Evolutionary conservation across 2,113 vertebrate species (phyloP), one percentile per base, ranked within the genome.

Genomic region (Anguilla rostrata): DNA sequence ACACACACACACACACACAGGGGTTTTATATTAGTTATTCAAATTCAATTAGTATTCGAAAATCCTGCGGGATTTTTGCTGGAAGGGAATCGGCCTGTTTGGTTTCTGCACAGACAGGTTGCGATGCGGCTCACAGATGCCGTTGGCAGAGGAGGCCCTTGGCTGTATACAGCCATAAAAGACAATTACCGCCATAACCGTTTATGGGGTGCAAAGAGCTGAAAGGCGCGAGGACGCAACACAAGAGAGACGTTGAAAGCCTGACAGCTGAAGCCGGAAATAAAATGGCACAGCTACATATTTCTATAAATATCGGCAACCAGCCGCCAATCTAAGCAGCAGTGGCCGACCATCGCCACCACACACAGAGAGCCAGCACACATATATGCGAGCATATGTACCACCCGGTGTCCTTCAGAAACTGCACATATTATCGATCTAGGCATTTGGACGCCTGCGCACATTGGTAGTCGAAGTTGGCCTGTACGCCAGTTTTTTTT

Each of bases 131-230:
- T 85, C 84, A 82, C 92, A 92, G 86, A 92, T 46, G 43, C 43
- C 95, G 93, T 95, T 94, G 95, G 94, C 94, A 96, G 91, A 96
- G 95, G 93, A 93, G 94, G 93, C 94, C 95, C 94, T 94, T 92
- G 93, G 96, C 95, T 95, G 94, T 95, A 92, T 95, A 96, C 93
- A 88, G 94, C 95, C 95, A 97, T 99, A 98, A 98, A 98, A 98
- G 95, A 98, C 97, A 95, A 95, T 95, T 96, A 97, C 96, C 94
- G 96, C 96, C 96, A 96, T 98, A 97, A 97, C 95, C 93, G 91
- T 98, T 99, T 98, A 98, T 98, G 96, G 96, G 96, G 97, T 98
- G 97, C 97, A 97, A 98, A 98, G 96, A 94, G 95, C 96, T 96
- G 92, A 90, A 92, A 94, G 96, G 93, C 93, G 93, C 93, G 94